Conservation (phyloP, 2,888 invertebrate species). For the Nematopogon swammerdamellus region DNA sequence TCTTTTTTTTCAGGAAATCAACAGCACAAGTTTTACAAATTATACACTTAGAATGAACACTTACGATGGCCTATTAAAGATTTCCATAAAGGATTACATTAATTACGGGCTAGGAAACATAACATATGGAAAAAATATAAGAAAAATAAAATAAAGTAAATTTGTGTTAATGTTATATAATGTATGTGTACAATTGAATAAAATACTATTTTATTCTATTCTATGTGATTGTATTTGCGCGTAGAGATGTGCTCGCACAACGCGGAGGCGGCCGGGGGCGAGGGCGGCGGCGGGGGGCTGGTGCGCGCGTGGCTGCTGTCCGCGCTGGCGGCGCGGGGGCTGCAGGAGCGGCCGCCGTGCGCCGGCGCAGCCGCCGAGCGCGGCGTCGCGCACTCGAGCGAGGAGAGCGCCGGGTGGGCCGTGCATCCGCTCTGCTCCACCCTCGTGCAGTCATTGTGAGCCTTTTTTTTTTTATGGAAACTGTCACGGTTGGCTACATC, state of each 20-base stretch:
- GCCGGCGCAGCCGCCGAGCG: conserved; percentile 24
- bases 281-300: conserved; percentile 68
- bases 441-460: conserved; percentile 83
- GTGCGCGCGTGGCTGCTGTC: conserved; percentile 88
- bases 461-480: too few relatives aligned
- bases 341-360: conserved; percentile 13
- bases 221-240: conserved; percentile 3
- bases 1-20: too few relatives aligned
- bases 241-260: conserved; percentile 77
- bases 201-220: too few relatives aligned
- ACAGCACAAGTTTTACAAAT: too few relatives aligned
- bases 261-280: conserved; percentile 69
- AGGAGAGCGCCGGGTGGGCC: conserved; percentile 73
- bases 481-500: too few relatives aligned
- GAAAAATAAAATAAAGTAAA: too few relatives aligned
- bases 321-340: conserved; percentile 61
- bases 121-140: background rate
- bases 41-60: too few relatives aligned
- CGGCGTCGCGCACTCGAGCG: conserved; percentile 38
- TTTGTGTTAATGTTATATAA: too few relatives aligned
- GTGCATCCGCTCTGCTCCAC: conserved; percentile 84
- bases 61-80: too few relatives aligned
- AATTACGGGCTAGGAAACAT: too few relatives aligned
- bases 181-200: too few relatives aligned
- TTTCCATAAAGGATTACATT: too few relatives aligned